Evolutionary conservation across 1,140 invertebrate species (phyloP).

Genomic region (Ceratina calcarata): DNA sequence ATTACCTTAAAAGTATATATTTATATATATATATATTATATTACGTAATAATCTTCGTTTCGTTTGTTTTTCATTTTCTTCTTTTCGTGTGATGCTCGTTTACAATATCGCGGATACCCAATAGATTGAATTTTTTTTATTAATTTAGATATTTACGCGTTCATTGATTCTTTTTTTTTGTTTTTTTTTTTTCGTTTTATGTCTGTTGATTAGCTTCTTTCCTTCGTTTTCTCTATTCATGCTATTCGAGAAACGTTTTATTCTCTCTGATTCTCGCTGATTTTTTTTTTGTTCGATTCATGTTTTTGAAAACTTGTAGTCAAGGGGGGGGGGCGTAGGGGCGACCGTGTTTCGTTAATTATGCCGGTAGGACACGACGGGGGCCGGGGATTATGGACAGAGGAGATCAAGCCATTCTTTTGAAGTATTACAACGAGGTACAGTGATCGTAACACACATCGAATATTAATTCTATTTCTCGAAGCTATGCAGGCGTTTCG

Average conservation of each 20-base stretch:
- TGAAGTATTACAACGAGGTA: slow-evolving; percentile 41
- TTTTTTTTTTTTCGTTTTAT: not conserved
- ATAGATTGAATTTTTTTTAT: slow-evolving; percentile 58
- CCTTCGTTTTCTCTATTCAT: not conserved
- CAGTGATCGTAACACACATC: slow-evolving; percentile 31
- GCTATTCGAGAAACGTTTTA: not conserved
- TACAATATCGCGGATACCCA: slow-evolving; percentile 50
- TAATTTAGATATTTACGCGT: slow-evolving; percentile 59
- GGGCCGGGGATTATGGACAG: slow-evolving; percentile 29
- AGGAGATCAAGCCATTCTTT: slow-evolving; percentile 54
- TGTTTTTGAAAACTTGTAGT: slow-evolving; percentile 73
- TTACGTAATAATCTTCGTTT: slow-evolving; percentile 61
- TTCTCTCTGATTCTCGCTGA: not conserved
- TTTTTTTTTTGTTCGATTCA: slow-evolving; percentile 34
- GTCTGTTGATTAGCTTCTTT: not conserved
- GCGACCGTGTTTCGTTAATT: slow-evolving; percentile 43
- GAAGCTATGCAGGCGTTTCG: slow-evolving; percentile 37
- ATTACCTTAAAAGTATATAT: slow-evolving; percentile 70
- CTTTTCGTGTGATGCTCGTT: slow-evolving; percentile 34
- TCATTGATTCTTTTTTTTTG: slow-evolving; percentile 3
- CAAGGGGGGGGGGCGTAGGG: slow-evolving; percentile 66
- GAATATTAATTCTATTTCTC: slow-evolving; percentile 20
- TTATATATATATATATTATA: slow-evolving; percentile 28
- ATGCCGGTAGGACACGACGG: slow-evolving; percentile 43
- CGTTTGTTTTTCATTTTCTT: slow-evolving; percentile 47